Evolutionary conservation across 2,888 invertebrate species (phyloP), one percentile per base, ranked within the genome.

Genomic region (Pterostichus niger): DNA sequence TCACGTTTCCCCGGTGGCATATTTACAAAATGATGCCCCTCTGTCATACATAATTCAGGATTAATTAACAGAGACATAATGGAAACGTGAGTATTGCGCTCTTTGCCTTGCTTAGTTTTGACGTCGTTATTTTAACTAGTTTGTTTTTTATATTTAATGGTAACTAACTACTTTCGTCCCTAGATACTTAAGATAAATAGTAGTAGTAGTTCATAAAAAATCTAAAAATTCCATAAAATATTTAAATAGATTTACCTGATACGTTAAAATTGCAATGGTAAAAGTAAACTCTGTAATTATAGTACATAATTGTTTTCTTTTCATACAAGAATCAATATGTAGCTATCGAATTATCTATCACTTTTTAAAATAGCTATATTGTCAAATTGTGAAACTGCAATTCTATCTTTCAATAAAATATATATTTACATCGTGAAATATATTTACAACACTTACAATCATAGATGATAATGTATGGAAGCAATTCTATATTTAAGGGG

Each of bases 61-160:
- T 49, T 79, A 79, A 79, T 79, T 79, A 79, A 59, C 31, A 61
- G 10, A 40, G 79, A 17, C 61, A 79, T 61, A 79, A 79, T 79
- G 79, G 46, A 46, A 61, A 79, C 33, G 35, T 31, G 61, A 46
- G 17, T 76, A 33, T 54, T 9, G 56, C 7, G 33, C 15, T 44
- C 11, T 17, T 17, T 44, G 10, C 40, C 13, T 44, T 68, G 68
- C 24, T n/a, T 31, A 33, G 31, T 68, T 68, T 68, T 68, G 40
- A 44, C 68, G 68, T 44, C 40, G 11, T 6, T 40, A 24, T 24
- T 71, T 40, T 17, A 44, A 3, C 6, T 17, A 44, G 68, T 40
- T 71, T 40, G 3, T 24, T 24, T 24, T 24, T 24, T 24, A 24
- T 24, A 44, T 71, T 44, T 15, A 40, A 10, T 15, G 40, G 3